Percentiles rank a stretch among this genome's conserved stretches.
Conservation (phyloP, 2,888 invertebrate species). For the Pristionchus exspectatus region DNA sequence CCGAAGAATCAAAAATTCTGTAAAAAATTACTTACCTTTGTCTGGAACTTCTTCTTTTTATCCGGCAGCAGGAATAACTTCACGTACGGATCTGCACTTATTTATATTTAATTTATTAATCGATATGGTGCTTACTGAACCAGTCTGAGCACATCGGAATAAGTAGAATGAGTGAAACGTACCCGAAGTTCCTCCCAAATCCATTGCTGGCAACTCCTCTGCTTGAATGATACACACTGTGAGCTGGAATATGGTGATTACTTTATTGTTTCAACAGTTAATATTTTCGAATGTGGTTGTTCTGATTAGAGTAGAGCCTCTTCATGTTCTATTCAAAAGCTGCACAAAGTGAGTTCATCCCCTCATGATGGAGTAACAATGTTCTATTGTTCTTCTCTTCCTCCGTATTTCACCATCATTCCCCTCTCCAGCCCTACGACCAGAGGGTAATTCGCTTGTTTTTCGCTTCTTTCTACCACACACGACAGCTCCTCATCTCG, state of each 20-base stretch:
- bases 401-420: slow-evolving; percentile 7
- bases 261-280: background rate
- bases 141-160: background rate
- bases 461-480: background rate
- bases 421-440: background rate
- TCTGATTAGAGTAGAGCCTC: background rate
- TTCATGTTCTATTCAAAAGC: no score
- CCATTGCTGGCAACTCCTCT: slow-evolving; percentile 96
- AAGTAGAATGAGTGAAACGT: background rate
- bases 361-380: background rate
- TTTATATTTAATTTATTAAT: background rate
- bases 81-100: slow-evolving; percentile 89
- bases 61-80: slow-evolving; percentile 96
- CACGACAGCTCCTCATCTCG: background rate
- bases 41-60: slow-evolving; percentile 99
- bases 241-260: slow-evolving; percentile 82
- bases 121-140: background rate
- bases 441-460: slow-evolving; percentile 43
- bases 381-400: background rate
- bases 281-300: background rate
- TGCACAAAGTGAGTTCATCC: background rate
- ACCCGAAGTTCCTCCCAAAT: slow-evolving; percentile 90
- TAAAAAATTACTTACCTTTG: slow-evolving; percentile 86
- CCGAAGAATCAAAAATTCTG: no score
- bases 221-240: slow-evolving; percentile 98